These are phyloP conservation scores for Pelvicachromis taeniatus DNA, from an alignment of 2,113 vertebrate species.

Conservation along the genomic window DNA sequence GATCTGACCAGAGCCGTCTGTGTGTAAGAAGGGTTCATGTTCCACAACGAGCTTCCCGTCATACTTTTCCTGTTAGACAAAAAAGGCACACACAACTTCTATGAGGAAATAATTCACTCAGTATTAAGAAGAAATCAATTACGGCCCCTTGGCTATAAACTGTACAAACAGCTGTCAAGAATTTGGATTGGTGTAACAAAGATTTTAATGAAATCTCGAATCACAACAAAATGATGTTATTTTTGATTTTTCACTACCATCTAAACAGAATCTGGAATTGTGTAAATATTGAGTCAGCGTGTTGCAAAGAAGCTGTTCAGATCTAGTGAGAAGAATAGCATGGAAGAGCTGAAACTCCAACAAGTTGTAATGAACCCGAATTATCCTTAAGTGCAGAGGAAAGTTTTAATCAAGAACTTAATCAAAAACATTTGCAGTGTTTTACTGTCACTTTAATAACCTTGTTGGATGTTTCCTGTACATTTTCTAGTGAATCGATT, in stretches of 20 bases:
- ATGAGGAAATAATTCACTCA: neutral
- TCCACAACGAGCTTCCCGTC: constrained; percentile 79
- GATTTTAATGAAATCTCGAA: neutral
- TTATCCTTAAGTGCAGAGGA: neutral
- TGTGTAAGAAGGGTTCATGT: constrained; percentile 45
- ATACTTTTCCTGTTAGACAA: constrained; percentile 72
- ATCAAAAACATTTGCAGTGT: neutral
- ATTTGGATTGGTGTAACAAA: neutral
- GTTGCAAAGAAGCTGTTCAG: neutral
- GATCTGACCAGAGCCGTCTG: constrained; percentile 27
- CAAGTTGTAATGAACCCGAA: neutral
- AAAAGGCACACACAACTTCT: neutral
- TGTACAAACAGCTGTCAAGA: neutral
- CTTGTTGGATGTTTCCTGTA: neutral
- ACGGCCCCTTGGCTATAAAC: neutral
- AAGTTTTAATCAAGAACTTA: neutral
- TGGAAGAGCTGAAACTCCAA: neutral
- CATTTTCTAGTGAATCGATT: constrained; percentile 1
- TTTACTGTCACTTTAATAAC: neutral
- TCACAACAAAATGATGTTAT: neutral
- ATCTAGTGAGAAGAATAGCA: neutral
- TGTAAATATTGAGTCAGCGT: neutral
- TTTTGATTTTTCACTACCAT: accelerated
- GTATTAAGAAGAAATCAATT: neutral
- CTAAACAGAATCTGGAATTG: neutral